These are phyloP conservation scores for Oreochromis niloticus DNA, from an alignment of 2,113 vertebrate genomes.

Conservation along the genomic window DNA sequence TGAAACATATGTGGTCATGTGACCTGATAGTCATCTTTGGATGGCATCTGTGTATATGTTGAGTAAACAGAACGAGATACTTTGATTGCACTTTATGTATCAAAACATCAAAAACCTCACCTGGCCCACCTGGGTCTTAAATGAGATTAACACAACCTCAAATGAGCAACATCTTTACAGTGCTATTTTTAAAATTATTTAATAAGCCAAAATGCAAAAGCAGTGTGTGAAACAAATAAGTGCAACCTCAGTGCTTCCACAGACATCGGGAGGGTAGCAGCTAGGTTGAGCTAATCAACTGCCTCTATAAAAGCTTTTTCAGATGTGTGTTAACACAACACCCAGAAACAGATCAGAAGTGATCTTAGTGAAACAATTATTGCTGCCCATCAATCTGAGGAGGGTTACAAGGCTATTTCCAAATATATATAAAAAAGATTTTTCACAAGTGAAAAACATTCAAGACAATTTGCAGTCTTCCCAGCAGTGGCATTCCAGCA, in stretches of 20 bases:
- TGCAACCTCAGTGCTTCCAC: background rate
- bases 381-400: background rate
- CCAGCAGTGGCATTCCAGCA: background rate
- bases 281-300: background rate
- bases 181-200: background rate
- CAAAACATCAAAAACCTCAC: background rate
- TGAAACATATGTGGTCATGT: background rate
- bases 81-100: background rate
- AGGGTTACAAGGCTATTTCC: background rate
- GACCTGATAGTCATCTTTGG: background rate
- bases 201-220: background rate
- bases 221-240: background rate
- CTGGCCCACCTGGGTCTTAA: background rate
- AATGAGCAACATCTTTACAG: background rate
- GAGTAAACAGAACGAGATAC: background rate
- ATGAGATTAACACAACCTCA: background rate
- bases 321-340: background rate
- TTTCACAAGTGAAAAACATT: background rate
- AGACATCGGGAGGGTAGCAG: background rate
- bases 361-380: background rate
- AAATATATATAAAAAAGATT: background rate
- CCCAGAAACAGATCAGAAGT: background rate
- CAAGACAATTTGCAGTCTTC: background rate
- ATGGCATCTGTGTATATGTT: background rate
- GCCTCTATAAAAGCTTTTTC: background rate